Conservation (phyloP, 2,888 invertebrate genomes). For the Clistopyga incitator region DNA sequence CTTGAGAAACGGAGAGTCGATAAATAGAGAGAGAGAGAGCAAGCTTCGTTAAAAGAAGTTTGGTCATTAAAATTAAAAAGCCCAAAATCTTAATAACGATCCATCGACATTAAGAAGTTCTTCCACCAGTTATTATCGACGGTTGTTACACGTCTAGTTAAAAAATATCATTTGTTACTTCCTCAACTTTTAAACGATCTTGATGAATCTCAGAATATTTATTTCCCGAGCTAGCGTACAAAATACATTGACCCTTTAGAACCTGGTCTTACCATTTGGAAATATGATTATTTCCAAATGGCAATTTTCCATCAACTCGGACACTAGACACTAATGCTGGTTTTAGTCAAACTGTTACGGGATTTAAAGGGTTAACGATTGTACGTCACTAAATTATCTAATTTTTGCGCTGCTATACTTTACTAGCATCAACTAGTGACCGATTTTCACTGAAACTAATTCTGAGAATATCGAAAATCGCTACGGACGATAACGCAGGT, state of each 20-base stretch:
- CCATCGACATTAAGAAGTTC: slow-evolving; percentile 50
- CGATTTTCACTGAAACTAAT: slow-evolving; percentile 16
- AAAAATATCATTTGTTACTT: slow-evolving; percentile 30
- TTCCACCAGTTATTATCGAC: slow-evolving; percentile 61
- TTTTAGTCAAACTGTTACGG: background rate
- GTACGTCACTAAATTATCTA: slow-evolving; percentile 36
- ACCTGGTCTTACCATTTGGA: background rate
- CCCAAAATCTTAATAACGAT: slow-evolving; percentile 53
- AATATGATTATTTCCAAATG: background rate
- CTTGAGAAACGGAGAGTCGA: slow-evolving; percentile 35
- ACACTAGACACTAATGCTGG: background rate
- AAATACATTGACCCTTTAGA: slow-evolving; percentile 23
- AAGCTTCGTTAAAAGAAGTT: slow-evolving; percentile 46
- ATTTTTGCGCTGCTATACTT: slow-evolving; percentile 30
- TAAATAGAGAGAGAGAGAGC: slow-evolving; percentile 34
- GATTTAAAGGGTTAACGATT: slow-evolving; percentile 25
- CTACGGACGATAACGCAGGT: slow-evolving; percentile 51
- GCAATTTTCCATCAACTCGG: background rate
- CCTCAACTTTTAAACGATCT: background rate
- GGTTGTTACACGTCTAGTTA: slow-evolving; percentile 47
- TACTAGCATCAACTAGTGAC: slow-evolving; percentile 33
- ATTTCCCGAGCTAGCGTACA: slow-evolving; percentile 2
- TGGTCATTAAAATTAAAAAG: slow-evolving; percentile 47
- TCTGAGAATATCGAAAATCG: slow-evolving; percentile 39
- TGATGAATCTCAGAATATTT: background rate